Conservation (phyloP, 2,113 vertebrate species). For the Pachycephala philippinensis region DNA sequence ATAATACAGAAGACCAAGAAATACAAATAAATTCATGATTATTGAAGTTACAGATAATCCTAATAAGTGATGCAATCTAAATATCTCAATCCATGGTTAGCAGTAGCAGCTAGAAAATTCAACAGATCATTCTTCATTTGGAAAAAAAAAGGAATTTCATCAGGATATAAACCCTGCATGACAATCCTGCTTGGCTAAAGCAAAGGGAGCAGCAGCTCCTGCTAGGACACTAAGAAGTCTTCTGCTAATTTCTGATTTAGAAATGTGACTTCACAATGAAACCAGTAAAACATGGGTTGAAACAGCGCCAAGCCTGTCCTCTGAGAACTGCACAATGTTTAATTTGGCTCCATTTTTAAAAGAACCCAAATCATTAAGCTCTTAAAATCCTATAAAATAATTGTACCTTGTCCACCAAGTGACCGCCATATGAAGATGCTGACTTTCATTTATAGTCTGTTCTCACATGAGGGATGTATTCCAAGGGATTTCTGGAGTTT, state of each 20-base stretch:
- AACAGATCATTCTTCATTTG: not conserved
- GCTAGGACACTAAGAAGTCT: not conserved
- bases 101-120: not conserved
- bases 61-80: not conserved
- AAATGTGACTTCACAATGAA: not conserved
- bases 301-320: not conserved
- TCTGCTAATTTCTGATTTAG: not conserved
- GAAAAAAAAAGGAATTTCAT: not conserved
- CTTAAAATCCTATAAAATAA: not conserved
- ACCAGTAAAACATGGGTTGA: not conserved
- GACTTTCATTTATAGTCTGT: not conserved
- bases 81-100: accelerated
- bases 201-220: not conserved
- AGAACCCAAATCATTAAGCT: not conserved
- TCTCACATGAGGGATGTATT: not conserved
- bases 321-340: not conserved
- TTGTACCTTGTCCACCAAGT: not conserved
- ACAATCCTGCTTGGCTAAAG: not conserved
- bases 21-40: not conserved
- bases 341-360: not conserved
- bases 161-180: not conserved
- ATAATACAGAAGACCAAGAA: not conserved
- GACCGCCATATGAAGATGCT: not conserved
- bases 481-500: not conserved
- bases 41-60: not conserved